phyloP scores from a whole-genome alignment of 1,140 invertebrate genomes.

The Lethrus apterus region DNA sequence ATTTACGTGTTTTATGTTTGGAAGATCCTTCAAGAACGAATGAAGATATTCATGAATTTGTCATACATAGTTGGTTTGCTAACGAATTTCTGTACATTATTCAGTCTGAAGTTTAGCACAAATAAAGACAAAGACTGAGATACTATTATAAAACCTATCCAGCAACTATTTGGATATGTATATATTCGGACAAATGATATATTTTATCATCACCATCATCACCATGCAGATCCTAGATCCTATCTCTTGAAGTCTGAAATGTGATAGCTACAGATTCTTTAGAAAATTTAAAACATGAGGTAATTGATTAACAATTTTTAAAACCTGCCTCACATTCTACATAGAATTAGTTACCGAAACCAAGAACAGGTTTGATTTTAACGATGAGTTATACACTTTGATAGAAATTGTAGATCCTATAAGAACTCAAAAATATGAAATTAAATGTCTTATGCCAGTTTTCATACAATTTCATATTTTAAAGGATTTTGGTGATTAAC shows the following conservation, averaged over 20 bases:
- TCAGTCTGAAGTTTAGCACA: constrained; percentile 33
- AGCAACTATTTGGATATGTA: constrained; percentile 14
- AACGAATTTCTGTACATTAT: constrained; percentile 34
- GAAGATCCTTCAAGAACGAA: not conserved
- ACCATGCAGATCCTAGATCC: no score
- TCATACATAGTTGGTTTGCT: constrained; percentile 25
- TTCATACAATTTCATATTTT: constrained; percentile 18
- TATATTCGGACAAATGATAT: constrained; percentile 5
- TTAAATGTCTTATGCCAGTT: constrained; percentile 7
- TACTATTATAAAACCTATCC: constrained; percentile 12
- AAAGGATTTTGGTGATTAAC: constrained; percentile 1
- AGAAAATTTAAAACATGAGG: no score
- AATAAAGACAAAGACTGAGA: constrained; percentile 26
- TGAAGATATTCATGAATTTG: constrained; percentile 16
- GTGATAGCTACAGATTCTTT: no score
- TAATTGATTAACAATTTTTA: no score
- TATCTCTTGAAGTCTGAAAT: no score
- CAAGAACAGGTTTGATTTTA: constrained; percentile 21
- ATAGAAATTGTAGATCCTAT: constrained; percentile 17
- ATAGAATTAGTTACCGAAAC: constrained; percentile 19
- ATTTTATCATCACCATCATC: no score
- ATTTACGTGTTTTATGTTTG: not conserved
- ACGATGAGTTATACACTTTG: constrained; percentile 17
- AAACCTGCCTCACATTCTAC: constrained; percentile 20
- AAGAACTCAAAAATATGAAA: constrained; percentile 13